Base-by-base conservation (phyloP, 2,113 vertebrate species). In the Bujurquina vittata region DNA sequence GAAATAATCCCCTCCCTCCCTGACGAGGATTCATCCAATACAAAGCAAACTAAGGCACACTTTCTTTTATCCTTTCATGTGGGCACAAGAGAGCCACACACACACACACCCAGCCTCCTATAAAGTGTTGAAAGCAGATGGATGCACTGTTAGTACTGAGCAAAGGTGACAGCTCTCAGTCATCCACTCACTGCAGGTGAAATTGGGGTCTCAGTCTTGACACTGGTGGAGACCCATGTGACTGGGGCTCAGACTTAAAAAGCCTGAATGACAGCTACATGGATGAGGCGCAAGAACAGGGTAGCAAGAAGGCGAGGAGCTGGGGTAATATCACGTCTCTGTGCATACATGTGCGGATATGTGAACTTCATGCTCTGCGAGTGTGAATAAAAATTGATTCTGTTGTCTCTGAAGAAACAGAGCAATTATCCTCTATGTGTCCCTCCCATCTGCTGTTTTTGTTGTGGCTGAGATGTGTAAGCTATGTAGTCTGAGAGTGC, bases 141-240 rank as follows among this genome's bases (percentile, higher is more conserved):
- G 76, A 81, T 72, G 67, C 78, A 69, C 52, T 6, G 87, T 84
- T 88, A 84, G 55, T 33, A 10, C 43, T 55, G 80, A 92, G 86
- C 91, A 91, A 89, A 89, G 85, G 87, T 89, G 91, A 83, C 84
- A 62, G 84, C 76, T 84, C 77, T 85, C 85, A 87, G 76, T 91
- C 91, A 86, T 69, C 84, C 20, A 23, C 69, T 81, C 82, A 26
- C 69, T 17, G 79, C 73, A 72, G 85, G 85, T 86, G 90, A 90
- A 92, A 91, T 86, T 89, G 90, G 87, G 93, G 89, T 92, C 90
- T 83, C 72, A 72, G 81, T 89, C 80, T 87, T 49, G 72, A 78
- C 78, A 84, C 73, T 60, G 55, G 22, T 10, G 3, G 17, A 52
- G 63, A 82, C 83, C 69, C 72, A 23, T 67, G 78, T 81, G 82